Base-by-base conservation (phyloP, 1,140 invertebrate species). In the Apis laboriosa region DNA sequence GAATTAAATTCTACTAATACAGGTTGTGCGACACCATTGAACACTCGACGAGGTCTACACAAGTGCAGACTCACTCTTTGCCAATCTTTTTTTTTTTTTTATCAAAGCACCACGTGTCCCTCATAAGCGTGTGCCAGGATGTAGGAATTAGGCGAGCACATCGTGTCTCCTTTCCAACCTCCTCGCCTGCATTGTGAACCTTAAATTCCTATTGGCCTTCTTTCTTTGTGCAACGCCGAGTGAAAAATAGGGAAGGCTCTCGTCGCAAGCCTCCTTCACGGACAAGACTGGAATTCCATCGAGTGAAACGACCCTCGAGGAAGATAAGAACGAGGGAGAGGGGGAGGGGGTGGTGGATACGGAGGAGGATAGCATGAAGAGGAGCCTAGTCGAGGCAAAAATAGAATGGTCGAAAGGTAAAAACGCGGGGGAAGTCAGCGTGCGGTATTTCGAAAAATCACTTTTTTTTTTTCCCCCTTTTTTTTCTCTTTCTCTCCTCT, bases 371-470 rank as follows among this genome's bases (percentile, higher is more conserved):
- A 43, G 34, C 5, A 43, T 43, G 34, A 49, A n/a, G 43, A 64
- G 63, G 28, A 43, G 56, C 17, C 15, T 11, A 19, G 67, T 75
- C n/a, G 15, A 17, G 77, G 61, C 21, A 77, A 75, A 76, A 64
- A 43, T 64, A 58, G 75, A 83, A 78, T 55, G 34, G 70, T n/a
- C 49, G 24, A 80, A 58, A 24, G 34, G 12, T 9, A 55, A 43
- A 66, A 61, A 49, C 13, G n/a, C 12, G 61, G 81, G 51, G 24
- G 56, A 15, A 17, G 15, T 70, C 63, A 61, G 58, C 84, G 61
- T 11, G 68, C 64, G 61, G 75, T 74, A 76, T 87, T 87, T 87
- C 55, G 77, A 87, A 87, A 43, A 86, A 87, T 87, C 84, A 87
- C 80, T 86, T 80, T 34, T 12, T 61, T 24, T 24, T 34, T 34